These are phyloP conservation scores for Aspidapion aeneum DNA, from an alignment of 2,888 invertebrate genomes.

Conservation along the genomic window DNA sequence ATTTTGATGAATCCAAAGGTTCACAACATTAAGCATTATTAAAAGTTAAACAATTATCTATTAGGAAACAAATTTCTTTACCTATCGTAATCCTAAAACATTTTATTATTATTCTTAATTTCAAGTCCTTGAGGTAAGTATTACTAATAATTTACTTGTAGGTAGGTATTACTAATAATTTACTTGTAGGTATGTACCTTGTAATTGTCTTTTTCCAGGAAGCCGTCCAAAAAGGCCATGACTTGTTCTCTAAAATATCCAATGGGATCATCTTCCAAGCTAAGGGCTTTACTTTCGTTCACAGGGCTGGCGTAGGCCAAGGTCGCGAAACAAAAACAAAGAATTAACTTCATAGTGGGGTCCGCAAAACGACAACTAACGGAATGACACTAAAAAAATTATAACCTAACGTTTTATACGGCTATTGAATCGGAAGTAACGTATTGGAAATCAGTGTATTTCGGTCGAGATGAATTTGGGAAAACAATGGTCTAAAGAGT, in stretches of 20 bases:
- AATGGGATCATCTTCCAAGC: conserved; percentile 73
- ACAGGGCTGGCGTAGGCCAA: conserved; percentile 59
- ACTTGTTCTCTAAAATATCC: conserved; percentile 81
- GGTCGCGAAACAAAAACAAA: conserved; percentile 28
- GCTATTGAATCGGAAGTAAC: conserved; percentile 22
- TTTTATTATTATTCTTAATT: no score
- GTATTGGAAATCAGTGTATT: conserved; percentile 6
- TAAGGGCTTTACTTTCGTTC: conserved; percentile 71
- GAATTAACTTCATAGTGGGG: conserved; percentile 20
- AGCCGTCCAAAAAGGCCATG: conserved; percentile 61
- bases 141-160: background rate
- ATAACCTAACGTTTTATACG: conserved; percentile 19
- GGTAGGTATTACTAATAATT: background rate
- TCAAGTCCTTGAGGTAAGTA: no score
- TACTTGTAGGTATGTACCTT: conserved; percentile 11
- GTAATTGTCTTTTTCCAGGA: conserved; percentile 69
- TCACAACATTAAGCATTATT: no score
- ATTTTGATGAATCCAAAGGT: no score
- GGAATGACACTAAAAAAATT: conserved; percentile 17
- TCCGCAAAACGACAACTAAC: conserved; percentile 14
- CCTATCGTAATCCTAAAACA: no score
- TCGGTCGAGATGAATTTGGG: conserved; percentile 21
- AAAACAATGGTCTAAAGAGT: conserved; percentile 12
- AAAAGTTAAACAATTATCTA: no score
- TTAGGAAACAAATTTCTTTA: no score